phyloP scores from a whole-genome alignment of 2,888 invertebrate species.

The Eurois occulta region DNA sequence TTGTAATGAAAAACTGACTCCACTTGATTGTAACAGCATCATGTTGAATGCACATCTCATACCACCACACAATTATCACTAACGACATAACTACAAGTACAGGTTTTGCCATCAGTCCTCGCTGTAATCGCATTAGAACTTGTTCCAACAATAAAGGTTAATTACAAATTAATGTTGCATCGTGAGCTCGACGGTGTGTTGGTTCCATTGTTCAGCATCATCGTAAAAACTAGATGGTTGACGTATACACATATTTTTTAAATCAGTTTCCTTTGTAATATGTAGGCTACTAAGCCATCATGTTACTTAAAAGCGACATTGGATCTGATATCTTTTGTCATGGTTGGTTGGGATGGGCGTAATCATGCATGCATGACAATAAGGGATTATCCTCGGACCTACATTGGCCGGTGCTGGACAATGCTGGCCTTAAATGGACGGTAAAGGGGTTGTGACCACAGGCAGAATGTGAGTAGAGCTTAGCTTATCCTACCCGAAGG shows the following conservation, averaged over 20 bases:
- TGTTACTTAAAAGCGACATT: conserved; percentile 48
- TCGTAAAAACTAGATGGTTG: conserved; percentile 45
- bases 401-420: conserved; percentile 29
- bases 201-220: conserved; percentile 52
- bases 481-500: conserved; percentile 15
- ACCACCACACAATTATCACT: conserved; percentile 32
- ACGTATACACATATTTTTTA: conserved; percentile 21
- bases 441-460: conserved; percentile 7
- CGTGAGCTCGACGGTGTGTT: conserved; percentile 45
- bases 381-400: conserved; percentile 42
- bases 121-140: conserved; percentile 60
- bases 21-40: not conserved
- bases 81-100: conserved; percentile 12
- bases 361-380: conserved; percentile 52
- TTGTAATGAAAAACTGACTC: not conserved
- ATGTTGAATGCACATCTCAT: conserved; percentile 24
- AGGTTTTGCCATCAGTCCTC: conserved; percentile 40
- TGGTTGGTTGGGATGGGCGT: conserved; percentile 39
- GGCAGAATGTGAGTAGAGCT: not conserved
- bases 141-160: conserved; percentile 63
- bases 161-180: conserved; percentile 56
- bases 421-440: conserved; percentile 26
- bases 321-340: conserved; percentile 52
- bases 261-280: conserved; percentile 23
- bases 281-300: conserved; percentile 39